Evolutionary conservation across 2,888 invertebrate species (phyloP).

Genomic region (Heliconius ethilla): DNA sequence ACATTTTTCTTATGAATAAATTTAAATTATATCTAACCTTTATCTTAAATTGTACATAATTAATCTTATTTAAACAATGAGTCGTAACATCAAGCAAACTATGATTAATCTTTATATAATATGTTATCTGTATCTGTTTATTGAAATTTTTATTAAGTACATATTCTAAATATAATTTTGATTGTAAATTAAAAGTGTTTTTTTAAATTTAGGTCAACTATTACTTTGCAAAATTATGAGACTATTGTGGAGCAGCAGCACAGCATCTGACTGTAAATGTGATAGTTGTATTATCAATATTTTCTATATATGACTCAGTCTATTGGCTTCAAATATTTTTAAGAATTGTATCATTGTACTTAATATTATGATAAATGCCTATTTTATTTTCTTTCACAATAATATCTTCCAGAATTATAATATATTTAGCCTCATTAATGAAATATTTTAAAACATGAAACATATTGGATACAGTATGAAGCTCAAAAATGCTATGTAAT

Average conservation of each 20-base stretch:
- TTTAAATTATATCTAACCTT: neutral
- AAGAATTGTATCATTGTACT: conserved; percentile 23
- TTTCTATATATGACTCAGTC: conserved; percentile 25
- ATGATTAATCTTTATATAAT: neutral
- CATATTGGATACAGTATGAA: no score
- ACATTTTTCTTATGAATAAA: neutral
- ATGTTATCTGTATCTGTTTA: conserved; percentile 5
- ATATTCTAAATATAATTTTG: conserved; percentile 7
- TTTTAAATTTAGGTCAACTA: neutral
- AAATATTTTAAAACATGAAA: no score
- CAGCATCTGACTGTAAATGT: no score
- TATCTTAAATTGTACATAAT: conserved; percentile 5
- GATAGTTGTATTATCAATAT: conserved; percentile 8
- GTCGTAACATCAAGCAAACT: neutral
- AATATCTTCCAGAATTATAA: no score
- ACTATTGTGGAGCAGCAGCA: neutral
- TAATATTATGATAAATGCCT: conserved; percentile 20
- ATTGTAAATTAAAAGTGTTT: neutral
- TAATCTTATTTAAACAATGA: neutral
- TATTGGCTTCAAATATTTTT: conserved; percentile 21
- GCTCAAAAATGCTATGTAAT: neutral
- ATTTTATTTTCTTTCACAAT: conserved; percentile 16
- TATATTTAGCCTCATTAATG: no score
- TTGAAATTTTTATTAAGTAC: neutral
- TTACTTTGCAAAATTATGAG: neutral